Percentiles rank a stretch among this genome's conserved stretches.
Conservation (phyloP, 2,113 vertebrate species). For the Mohoua ochrocephala region DNA sequence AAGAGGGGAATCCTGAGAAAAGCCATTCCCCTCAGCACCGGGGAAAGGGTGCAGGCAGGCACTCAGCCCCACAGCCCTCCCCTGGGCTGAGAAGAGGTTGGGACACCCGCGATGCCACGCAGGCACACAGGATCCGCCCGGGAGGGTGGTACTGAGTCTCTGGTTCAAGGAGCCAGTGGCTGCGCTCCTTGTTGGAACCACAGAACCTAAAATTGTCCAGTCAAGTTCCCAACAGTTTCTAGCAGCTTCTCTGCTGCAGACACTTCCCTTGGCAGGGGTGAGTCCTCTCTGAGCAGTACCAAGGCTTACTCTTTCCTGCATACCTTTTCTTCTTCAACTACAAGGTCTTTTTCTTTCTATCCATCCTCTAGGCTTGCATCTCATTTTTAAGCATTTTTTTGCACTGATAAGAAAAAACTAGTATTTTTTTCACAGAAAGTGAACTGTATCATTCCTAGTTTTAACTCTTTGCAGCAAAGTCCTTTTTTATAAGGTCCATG, state of each 20-base stretch:
- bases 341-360: background rate
- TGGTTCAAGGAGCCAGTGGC: background rate
- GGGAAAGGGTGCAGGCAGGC: background rate
- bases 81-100: background rate
- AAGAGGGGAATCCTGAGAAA: background rate
- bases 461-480: background rate
- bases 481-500: background rate
- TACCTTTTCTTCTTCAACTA: background rate
- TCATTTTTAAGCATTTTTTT: background rate
- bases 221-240: background rate
- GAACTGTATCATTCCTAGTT: background rate
- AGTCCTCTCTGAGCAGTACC: background rate
- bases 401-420: background rate
- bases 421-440: background rate
- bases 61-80: background rate
- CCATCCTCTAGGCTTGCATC: background rate
- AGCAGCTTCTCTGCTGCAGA: background rate
- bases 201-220: background rate
- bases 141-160: background rate
- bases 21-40: fast-evolving
- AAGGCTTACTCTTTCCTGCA: background rate
- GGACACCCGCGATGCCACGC: fast-evolving
- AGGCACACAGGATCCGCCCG: background rate
- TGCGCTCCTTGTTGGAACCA: background rate
- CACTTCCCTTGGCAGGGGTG: background rate